Conservation (phyloP, 1,140 invertebrate genomes). For the Hypsibius dujardini region DNA sequence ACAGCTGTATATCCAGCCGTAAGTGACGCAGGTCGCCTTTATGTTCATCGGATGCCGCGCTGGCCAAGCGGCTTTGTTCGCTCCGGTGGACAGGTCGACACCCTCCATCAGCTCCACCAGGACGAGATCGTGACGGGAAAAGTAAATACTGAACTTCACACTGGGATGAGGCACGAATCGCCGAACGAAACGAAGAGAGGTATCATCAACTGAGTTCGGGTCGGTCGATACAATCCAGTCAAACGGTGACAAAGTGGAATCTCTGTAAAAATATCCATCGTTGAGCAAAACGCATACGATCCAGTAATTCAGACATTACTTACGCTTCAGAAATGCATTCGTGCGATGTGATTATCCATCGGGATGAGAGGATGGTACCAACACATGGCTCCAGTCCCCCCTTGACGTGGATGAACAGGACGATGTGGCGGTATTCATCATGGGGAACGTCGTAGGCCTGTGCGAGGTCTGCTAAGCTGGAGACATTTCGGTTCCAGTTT, state of each 20-base stretch:
- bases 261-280: not conserved
- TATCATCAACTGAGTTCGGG: not conserved
- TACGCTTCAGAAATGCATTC: conserved; percentile 11
- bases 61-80: not conserved
- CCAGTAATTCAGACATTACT: not conserved
- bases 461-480: not conserved
- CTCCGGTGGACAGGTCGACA: not conserved
- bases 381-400: not conserved
- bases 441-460: not conserved
- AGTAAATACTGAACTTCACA: not conserved
- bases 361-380: not conserved
- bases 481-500: not conserved
- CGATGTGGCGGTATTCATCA: conserved; percentile 15
- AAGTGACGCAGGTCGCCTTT: not conserved
- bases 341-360: conserved; percentile 3
- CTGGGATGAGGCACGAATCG: conserved; percentile 13
- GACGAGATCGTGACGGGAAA: not conserved
- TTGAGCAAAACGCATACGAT: not conserved
- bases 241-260: not conserved
- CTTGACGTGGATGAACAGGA: not conserved
- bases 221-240: conserved; percentile 1
- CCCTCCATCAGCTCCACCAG: conserved; percentile 9
- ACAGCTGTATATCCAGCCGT: not conserved
- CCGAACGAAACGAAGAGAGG: not conserved
- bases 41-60: not conserved